Evolutionary conservation across 2,113 vertebrate species (phyloP), one percentile per base, ranked within the genome.

Genomic region (Thomomys bottae): DNA sequence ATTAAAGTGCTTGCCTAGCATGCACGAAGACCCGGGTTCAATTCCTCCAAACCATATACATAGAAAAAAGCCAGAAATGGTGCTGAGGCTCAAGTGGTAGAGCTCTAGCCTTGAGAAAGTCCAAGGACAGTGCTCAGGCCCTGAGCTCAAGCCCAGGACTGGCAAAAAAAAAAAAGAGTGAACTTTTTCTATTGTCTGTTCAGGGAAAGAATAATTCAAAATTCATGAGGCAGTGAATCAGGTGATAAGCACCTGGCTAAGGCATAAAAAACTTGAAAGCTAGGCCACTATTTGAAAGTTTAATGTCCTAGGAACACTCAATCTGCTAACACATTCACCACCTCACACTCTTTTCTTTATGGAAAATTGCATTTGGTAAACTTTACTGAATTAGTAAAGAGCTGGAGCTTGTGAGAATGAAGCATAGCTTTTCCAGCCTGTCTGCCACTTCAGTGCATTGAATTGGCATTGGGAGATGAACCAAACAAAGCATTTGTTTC

Each of bases 401-500:
- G 45, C n/a, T 49, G 20, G 26, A 23, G 34, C 57, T 87, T 32
- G 42, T 32, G 73, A 83, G 64, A 77, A 86, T 40, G 36, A 89
- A 23, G 20, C 21, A 61, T 38, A 42, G 10, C 26, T 61, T 24
- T 5, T 6, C 66, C 20, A 57, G 0, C 8, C 38, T 20, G 59
- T 49, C 45, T 49, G 45, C 45, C 45, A 11, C 49, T 66, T 40
- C 0, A 28, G 30, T 49, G 36, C 17, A 76, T 26, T 75, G 40
- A 28, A 34, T 40, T 67, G 38, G 24, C 49, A 26, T 83, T 38
- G 87, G 73, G 34, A 75, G 71, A 64, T 30, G 57, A 40, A 71
- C 95, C 94, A 95, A 94, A 96, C 94, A 95, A 94, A 96, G 90
- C 90, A 49, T 49, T 49, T 79, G 24, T 7, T 42, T 42, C 57